Base-by-base conservation (phyloP, 2,113 vertebrate genomes). In the Cinclus cinclus region DNA sequence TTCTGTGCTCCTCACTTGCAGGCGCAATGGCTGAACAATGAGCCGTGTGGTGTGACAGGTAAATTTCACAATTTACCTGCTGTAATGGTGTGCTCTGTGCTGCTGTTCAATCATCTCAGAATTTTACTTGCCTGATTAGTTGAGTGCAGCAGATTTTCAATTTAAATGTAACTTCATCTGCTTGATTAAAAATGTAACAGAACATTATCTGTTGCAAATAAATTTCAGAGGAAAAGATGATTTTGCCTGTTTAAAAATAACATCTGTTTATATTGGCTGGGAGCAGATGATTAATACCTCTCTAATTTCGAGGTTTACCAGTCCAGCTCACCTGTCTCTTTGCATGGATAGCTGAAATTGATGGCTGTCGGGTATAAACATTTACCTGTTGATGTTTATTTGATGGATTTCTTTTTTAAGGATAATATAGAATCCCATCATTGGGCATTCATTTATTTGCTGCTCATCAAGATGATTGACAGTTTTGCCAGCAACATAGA, bases 291-390 rank as follows among this genome's bases (percentile, higher is more conserved):
- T 98, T 98, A 98, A 98, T 98, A 97, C 97, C 85, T 90, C 97
- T 98, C 97, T 98, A 98, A 98, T 98, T 98, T 98, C 98, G 98
- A 98, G 98, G 98, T 98, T 98, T 98, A 98, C 97, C 97, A 98
- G 98, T 98, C 98, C 98, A 98, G 97, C 98, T 98, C 98, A 98
- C 98, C 98, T 98, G 98, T 97, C 96, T 98, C 85, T 98, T 98
- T 98, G 97, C 98, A 97, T 98, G 98, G 97, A 46, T 98, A 98
- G 97, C 97, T 98, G 98, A 96, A 98, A 98, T 98, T 98, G 98
- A 98, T 98, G 97, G 98, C 97, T 98, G 97, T 98, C 89, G 63
- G 94, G 96, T 96, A 97, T 98, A 98, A 98, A 98, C 98, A 98
- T 98, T 98, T 98, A 98, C 98, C 98, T 98, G 98, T 98, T 98